Evolutionary conservation across 2,797 vertebrate species (phyloP).

Genomic region (Galago senegalensis): DNA sequence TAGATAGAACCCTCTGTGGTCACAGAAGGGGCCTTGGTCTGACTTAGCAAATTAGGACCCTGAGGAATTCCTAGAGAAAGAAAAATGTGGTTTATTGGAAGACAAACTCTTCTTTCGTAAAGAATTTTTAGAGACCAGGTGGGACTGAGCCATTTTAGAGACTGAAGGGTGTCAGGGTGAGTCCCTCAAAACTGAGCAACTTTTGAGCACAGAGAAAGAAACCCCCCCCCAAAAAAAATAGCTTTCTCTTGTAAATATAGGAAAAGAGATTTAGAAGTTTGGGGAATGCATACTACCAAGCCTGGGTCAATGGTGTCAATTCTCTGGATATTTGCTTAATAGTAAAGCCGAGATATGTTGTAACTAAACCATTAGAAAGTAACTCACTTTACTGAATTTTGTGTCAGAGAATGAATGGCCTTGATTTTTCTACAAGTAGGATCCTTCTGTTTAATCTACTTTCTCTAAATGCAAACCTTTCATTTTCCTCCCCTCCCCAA

Average conservation of each 20-base stretch:
- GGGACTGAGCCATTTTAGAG: background rate
- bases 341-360: background rate
- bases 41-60: background rate
- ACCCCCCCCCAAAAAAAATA: background rate
- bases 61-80: background rate
- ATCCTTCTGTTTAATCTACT: constrained; percentile 41
- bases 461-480: constrained; percentile 47
- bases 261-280: background rate
- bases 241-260: background rate
- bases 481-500: constrained; percentile 36
- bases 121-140: background rate
- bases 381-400: constrained; percentile 29
- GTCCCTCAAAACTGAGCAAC: background rate
- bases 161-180: background rate
- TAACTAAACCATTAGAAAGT: background rate
- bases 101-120: background rate
- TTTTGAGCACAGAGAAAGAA: background rate
- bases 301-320: background rate
- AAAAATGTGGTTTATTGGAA: background rate
- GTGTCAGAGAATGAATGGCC: background rate
- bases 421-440: constrained; percentile 30
- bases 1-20: background rate
- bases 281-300: background rate
- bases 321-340: background rate
- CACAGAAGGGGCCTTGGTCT: background rate